These are phyloP conservation scores for Erpetoichthys calabaricus DNA, from an alignment of 2,797 vertebrate genomes.

Conservation along the genomic window DNA sequence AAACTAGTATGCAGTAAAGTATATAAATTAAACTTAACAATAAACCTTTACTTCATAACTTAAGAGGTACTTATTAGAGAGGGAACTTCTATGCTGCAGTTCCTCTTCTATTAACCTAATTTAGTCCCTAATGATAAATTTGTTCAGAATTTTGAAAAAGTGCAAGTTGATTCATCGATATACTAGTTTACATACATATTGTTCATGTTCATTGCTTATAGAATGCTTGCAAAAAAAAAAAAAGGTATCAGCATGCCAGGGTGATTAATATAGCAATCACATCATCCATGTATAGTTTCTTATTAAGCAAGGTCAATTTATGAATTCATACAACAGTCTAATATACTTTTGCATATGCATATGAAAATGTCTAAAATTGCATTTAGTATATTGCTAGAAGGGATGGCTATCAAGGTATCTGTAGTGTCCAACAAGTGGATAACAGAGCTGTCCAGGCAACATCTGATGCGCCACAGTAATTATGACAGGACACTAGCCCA, in stretches of 20 bases:
- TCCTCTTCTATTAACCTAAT: too few species aligned
- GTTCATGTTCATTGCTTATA: too few species aligned
- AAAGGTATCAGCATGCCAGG: background rate
- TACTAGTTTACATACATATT: too few species aligned
- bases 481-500: background rate
- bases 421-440: conserved; percentile 10
- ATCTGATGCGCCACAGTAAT: background rate
- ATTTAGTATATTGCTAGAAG: conserved; percentile 13
- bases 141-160: too few species aligned
- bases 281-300: too few species aligned
- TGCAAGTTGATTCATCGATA: too few species aligned
- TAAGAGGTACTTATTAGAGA: background rate
- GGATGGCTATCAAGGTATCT: background rate
- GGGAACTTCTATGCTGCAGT: background rate
- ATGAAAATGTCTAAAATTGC: conserved; percentile 9
- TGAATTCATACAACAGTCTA: conserved; percentile 9
- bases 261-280: background rate
- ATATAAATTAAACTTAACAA: too few species aligned
- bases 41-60: too few species aligned
- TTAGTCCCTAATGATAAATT: too few species aligned
- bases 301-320: background rate
- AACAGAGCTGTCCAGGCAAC: background rate
- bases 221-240: background rate
- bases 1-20: too few species aligned
- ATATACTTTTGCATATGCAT: conserved; percentile 11